Base-by-base conservation (phyloP, 1,140 invertebrate genomes). In the Drosophila persimilis region DNA sequence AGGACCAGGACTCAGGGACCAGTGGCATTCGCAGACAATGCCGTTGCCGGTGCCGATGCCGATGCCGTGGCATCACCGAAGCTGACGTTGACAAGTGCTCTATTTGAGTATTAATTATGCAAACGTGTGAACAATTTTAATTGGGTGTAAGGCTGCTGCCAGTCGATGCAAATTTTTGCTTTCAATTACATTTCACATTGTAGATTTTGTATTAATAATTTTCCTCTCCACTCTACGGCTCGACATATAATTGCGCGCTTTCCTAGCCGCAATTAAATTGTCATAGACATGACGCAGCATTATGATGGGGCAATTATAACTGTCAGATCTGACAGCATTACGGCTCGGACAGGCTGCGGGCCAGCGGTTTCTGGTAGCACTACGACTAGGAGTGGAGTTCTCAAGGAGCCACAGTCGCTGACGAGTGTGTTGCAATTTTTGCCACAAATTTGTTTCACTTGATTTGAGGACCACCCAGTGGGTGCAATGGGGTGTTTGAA, bases 41-140 rank as follows among this genome's bases (percentile, higher is more conserved):
- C 5, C 24, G 20, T 1, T 20, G 20, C 20, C 60, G 59, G n/a
- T 26, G 24, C 24, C 24, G 20, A 20, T 20, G 20, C 20, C 60
- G 59, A 63, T 85, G 73, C 62, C 66, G 48, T 50, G 26, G 56
- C 67, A 39, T 58, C 65, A 43, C 41, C 20, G 6, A 20, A 47
- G 62, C 24, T 24, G 24, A 24, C 24, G 77, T 51, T 74, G 80
- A 77, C 83, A 88, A 88, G 78, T 88, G 66, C 71, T 70, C 73
- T 80, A 85, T 89, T 89, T 77, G 85, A 71, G 75, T 78, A 89
- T 89, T 89, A 89, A 89, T 89, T 89, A 89, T 89, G 84, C 70
- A 71, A 89, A 89, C 69, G 84, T 89, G 84, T 85, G 85, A 89
- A 89, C 88, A 84, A 89, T 89, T 89, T 89, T 89, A 89, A 89